Percentiles rank a stretch among this genome's conserved stretches.
Evolutionary conservation across 2,797 vertebrate genomes (phyloP).

Genomic region (Sebastes oblongus): DNA sequence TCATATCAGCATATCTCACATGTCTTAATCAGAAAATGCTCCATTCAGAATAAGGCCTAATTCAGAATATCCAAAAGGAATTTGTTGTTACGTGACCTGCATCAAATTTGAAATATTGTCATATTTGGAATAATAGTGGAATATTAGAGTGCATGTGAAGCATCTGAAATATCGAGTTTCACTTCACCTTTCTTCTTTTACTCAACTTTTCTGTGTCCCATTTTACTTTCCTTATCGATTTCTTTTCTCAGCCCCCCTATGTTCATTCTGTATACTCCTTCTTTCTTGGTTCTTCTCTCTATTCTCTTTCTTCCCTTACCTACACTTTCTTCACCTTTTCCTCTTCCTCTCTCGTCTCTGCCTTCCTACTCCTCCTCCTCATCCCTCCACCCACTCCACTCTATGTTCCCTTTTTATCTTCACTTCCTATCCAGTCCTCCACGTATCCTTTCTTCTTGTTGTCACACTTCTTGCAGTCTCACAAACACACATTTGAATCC

Average conservation of each 20-base stretch:
- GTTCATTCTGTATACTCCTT: too few species aligned
- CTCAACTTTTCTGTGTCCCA: background rate
- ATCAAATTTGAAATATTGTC: too few species aligned
- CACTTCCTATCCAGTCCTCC: background rate
- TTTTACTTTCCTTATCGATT: background rate
- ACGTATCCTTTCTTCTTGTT: background rate
- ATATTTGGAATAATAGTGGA: too few species aligned
- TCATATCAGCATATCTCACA: too few species aligned
- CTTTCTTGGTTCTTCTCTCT: background rate
- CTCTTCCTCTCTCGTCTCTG: background rate
- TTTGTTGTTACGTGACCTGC: fast-evolving
- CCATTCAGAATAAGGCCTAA: too few species aligned
- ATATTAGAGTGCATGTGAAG: background rate
- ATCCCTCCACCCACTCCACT: background rate
- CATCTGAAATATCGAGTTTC: background rate
- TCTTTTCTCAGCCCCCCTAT: background rate
- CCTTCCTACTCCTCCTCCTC: background rate
- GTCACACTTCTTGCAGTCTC: background rate
- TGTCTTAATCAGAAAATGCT: too few species aligned
- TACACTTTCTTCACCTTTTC: background rate
- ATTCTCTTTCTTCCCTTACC: background rate
- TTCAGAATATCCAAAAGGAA: too few species aligned
- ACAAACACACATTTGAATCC: background rate
- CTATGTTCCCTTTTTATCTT: fast-evolving
- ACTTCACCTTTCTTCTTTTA: background rate